Percentiles rank a stretch among this genome's conserved stretches.
Evolutionary conservation across 2,797 vertebrate species (phyloP).

Genomic region (Labeo calbasu): DNA sequence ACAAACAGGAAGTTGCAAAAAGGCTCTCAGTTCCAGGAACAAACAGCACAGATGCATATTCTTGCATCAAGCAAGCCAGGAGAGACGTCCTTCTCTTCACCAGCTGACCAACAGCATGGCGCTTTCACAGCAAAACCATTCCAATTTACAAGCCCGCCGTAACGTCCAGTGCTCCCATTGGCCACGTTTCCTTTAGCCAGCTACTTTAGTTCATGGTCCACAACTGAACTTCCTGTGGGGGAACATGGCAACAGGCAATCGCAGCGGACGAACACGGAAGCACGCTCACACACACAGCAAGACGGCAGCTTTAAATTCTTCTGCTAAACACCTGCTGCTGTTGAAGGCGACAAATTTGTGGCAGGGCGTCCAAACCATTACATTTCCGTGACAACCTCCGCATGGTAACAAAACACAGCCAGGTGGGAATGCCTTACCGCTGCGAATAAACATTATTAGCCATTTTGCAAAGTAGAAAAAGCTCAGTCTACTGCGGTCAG

Average conservation of each 20-base stretch:
- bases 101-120: conserved; percentile 9
- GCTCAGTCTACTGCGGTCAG: conserved; percentile 22
- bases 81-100: conserved; percentile 24
- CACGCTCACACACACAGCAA: background rate
- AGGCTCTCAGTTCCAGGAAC: conserved; percentile 4
- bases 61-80: background rate
- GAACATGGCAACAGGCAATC: conserved; percentile 5
- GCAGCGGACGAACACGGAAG: background rate
- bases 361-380: conserved; percentile 17
- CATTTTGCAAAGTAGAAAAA: conserved; percentile 21
- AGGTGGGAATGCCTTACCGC: conserved; percentile 18
- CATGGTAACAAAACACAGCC: conserved; percentile 13
- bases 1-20: conserved; percentile 24
- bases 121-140: conserved; percentile 27
- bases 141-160: background rate
- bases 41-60: conserved; percentile 15
- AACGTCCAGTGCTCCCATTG: conserved; percentile 16
- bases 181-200: background rate
- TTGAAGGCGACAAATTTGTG: conserved; percentile 27
- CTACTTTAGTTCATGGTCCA: background rate
- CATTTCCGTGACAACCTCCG: conserved; percentile 28
- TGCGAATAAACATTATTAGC: conserved; percentile 41
- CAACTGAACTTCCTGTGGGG: conserved; percentile 10
- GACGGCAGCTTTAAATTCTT: conserved; percentile 26
- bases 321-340: conserved; percentile 37